These are phyloP conservation scores for Machimus atricapillus DNA, from an alignment of 2,888 invertebrate genomes.

Conservation along the genomic window DNA sequence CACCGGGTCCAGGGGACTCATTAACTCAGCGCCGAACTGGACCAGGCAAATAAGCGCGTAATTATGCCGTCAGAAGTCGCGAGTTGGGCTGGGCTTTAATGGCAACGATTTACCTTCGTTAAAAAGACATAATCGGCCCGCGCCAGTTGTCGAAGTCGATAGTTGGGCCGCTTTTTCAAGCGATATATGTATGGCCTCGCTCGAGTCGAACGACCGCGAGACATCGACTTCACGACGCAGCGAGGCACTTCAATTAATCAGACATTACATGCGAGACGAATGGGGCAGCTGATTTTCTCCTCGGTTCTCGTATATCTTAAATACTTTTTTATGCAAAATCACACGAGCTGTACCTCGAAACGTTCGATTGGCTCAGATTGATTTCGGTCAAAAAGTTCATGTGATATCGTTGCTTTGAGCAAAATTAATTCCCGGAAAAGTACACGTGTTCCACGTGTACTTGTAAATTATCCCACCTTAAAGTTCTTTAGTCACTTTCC, in stretches of 20 bases:
- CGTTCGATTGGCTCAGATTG: not conserved
- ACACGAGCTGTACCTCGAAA: not conserved
- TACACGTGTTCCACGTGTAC: not conserved
- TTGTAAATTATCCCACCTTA: not conserved
- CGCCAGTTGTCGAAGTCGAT: not conserved
- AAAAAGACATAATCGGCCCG: not conserved
- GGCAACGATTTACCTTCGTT: conserved; percentile 19
- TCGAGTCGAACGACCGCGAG: not conserved
- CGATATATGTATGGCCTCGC: not conserved
- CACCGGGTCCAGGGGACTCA: not conserved
- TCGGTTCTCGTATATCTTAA: not conserved
- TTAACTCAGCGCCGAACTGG: conserved; percentile 15
- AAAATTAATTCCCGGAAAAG: not conserved
- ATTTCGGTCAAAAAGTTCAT: not conserved
- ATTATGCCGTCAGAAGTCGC: conserved; percentile 8
- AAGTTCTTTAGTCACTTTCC: not conserved
- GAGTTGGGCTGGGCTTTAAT: conserved; percentile 15
- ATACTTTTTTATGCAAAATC: not conserved
- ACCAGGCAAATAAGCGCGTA: not conserved
- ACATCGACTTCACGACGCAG: not conserved
- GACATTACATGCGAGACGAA: not conserved
- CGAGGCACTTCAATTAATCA: not conserved
- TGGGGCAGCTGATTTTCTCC: not conserved
- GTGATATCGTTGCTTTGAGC: not conserved
- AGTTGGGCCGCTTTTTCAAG: not conserved